Evolutionary conservation across 2,888 invertebrate genomes (phyloP), one percentile per base, ranked within the genome.

Genomic region (Andrena flavipes): DNA sequence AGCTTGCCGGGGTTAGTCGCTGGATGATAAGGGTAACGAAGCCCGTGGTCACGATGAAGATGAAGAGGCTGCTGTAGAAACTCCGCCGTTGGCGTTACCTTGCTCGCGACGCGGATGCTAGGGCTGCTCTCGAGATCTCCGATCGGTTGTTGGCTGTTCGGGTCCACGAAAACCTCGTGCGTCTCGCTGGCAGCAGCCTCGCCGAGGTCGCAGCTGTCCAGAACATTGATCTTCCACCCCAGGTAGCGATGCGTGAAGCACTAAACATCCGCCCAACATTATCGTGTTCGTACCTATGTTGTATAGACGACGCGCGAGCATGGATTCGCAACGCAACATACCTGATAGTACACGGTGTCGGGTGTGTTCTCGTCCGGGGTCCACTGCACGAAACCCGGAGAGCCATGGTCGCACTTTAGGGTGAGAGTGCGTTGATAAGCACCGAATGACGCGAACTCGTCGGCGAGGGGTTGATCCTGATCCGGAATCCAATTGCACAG

Each of bases 141-240:
- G 16, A 94, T 94, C 35, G 78, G 49, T 2, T 94, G 90, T 7
- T 67, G 65, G 5, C 33, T 56, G 1, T 76, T 71, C 56, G 93
- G 93, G 85, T 95, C 94, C 4, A 94, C 94, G 88, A 95, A 95
- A 70, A 95, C 95, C 90, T 95, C 95, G 76, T 94, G 94, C 59
- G 93, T 93, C 82, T 96, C 95, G 81, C 96, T 96, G 63, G 95
- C 95, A 1, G 94, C 94, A 0, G 78, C 67, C 23, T 87, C 80
- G 0, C 93, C 91, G 23, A 93, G 94, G 86, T 97, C 97, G 91
- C 98, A 98, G 63, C 95, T 95, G 93, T 99, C 98, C 85, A 97
- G 95, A 0, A 99, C 98, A 93, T 98, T 97, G 90, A 99, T 99
- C 94, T 98, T 98, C 98, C 98, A 99, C 67, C 99, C 99, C 91